A percentile compares a stretch with the other conserved stretches of the same genome.
phyloP scores from a whole-genome alignment of 1,140 invertebrate species.

The Archivesica marissinica region DNA sequence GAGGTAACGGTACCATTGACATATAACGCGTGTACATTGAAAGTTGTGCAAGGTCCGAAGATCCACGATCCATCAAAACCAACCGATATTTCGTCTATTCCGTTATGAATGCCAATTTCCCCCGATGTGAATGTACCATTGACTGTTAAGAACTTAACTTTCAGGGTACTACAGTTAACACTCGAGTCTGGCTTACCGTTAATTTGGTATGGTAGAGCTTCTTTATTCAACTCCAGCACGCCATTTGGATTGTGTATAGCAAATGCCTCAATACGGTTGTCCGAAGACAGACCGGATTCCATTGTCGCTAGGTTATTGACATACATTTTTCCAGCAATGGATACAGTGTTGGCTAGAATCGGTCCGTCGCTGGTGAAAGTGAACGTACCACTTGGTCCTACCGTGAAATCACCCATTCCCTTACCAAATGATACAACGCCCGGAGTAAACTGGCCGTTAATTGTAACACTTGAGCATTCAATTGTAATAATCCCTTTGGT shows the following conservation, averaged over 20 bases:
- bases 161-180: constrained; percentile 63
- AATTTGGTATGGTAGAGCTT: constrained; percentile 27
- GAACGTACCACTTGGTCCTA: constrained; percentile 66
- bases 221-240: constrained; percentile 60
- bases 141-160: constrained; percentile 59
- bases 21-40: constrained; percentile 56
- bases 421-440: constrained; percentile 65
- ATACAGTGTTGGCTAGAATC: constrained; percentile 64
- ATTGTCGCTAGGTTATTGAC: constrained; percentile 67
- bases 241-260: constrained; percentile 62
- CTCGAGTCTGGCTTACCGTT: constrained; percentile 2
- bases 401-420: constrained; percentile 49
- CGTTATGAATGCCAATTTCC: constrained; percentile 49
- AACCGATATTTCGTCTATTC: constrained; percentile 64
- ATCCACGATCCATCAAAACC: constrained; percentile 51
- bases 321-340: constrained; percentile 68
- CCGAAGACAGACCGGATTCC: constrained; percentile 61
- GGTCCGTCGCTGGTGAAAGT: constrained; percentile 63
- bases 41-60: constrained; percentile 60
- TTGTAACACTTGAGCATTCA: constrained; percentile 70
- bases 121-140: constrained; percentile 62
- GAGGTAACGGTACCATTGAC: constrained; percentile 68
- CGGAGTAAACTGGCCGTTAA: constrained; percentile 70
- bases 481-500: constrained; percentile 63
- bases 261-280: constrained; percentile 59